These are phyloP conservation scores for Eira barbara DNA, from an alignment of 2,113 vertebrate genomes.

Conservation along the genomic window DNA sequence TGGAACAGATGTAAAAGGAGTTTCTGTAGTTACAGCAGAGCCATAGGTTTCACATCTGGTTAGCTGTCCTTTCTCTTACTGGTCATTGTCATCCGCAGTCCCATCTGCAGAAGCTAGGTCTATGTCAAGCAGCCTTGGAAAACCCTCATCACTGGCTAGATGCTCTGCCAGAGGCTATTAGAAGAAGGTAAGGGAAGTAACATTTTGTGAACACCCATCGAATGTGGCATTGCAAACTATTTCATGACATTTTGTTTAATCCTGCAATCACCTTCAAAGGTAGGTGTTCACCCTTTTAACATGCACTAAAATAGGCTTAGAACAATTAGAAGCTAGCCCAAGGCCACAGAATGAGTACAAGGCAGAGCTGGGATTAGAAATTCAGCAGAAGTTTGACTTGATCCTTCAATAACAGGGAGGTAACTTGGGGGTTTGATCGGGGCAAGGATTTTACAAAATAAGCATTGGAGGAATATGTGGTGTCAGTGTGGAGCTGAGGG, in stretches of 20 bases:
- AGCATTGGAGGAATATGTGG: background rate
- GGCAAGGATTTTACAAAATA: slow-evolving; percentile 20
- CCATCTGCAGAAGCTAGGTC: background rate
- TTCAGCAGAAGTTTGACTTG: slow-evolving; percentile 36
- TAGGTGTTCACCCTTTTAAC: background rate
- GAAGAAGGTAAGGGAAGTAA: background rate
- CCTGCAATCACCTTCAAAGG: background rate
- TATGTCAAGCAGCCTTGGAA: background rate
- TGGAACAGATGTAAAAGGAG: background rate
- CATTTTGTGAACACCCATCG: background rate
- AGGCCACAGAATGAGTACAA: background rate
- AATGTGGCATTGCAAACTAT: background rate
- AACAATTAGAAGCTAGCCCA: slow-evolving; percentile 5
- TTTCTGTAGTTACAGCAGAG: too few relatives aligned
- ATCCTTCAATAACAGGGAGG: background rate
- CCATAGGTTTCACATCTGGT: background rate
- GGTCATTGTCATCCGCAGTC: background rate
- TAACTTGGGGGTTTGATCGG: background rate
- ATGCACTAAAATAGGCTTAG: background rate
- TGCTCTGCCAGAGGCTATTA: too few relatives aligned
- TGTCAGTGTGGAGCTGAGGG: background rate
- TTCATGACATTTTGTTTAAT: slow-evolving; percentile 32
- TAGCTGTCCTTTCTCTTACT: background rate
- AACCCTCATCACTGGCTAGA: background rate
- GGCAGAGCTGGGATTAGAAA: slow-evolving; percentile 43